Base-by-base conservation (phyloP, 2,797 vertebrate species). In the Centropyge bicolor region DNA sequence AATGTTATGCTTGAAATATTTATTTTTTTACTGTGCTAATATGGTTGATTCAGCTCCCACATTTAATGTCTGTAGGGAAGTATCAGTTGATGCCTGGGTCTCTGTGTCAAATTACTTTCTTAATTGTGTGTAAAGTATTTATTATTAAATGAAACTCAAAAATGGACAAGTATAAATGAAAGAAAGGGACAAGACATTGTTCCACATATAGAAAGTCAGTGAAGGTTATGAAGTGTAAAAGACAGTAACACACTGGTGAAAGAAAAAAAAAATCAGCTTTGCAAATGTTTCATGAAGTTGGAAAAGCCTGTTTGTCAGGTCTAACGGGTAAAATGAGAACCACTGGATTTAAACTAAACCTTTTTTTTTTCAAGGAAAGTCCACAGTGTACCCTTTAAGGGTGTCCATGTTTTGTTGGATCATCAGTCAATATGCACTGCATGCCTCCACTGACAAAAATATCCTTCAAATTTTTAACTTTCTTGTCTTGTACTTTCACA, bases 401-500 rank as follows among this genome's bases (percentile, higher is more conserved):
- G 40, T 48, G 20, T 14, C 17, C 9, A 8, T 70, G 40, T 72
- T 64, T 64, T 49, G 0, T 55, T 31, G 48, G 35, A n/a, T 76
- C 20, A 65, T 45, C 24, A 22, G 12, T 46, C 41, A 2, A 31
- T n/a, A 13, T 46, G n/a, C 11, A 22, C 16, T 6, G n/a, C 41
- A 66, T 22, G 45, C 16, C 40, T 49, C 20, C 2, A 31, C 27
- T 63, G 14, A 74, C 59, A 3, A 1, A 60, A 67, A 61, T 17
- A 0, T 52, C 12, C 14, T 6, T 51, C 22, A 17, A 5, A 16
- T 55, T 22, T 67, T 62, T 1, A 73, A 45, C 17, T 64, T 17
- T 59, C 8, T 22, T 73, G 54, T 41, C 6, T 11, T 68, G 45
- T 46, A 2, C 43, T 35, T 65, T 72, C 54, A 8, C 89, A 99